Conservation (phyloP, 64 coral and sea anemone genomes). For the Stylophora pistillata region DNA sequence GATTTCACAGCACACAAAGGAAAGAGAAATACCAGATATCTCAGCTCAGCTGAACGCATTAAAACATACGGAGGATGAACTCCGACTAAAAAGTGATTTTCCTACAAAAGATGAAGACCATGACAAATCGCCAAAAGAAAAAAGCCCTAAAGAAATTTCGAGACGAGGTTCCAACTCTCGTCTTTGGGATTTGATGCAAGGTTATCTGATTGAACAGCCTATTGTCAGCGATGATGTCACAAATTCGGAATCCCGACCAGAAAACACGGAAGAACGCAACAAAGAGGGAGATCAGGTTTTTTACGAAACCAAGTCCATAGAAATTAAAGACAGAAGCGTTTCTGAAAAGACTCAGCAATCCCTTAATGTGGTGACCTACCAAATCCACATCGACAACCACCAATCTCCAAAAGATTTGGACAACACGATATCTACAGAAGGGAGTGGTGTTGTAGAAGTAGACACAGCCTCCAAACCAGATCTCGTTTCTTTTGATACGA, state of each 20-base stretch:
- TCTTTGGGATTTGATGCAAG: conserved; percentile 45
- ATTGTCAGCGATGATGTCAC: background rate
- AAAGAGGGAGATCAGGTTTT: background rate
- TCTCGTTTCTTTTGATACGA: too few relatives aligned
- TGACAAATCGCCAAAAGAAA: background rate
- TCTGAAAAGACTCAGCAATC: background rate
- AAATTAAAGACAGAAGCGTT: background rate
- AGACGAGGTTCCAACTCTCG: conserved; percentile 30
- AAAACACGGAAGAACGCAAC: background rate
- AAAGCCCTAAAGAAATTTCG: background rate
- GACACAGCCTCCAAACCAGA: too few relatives aligned
- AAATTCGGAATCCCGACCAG: background rate
- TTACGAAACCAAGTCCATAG: background rate
- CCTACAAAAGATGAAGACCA: background rate
- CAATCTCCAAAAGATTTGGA: background rate
- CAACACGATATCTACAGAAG: too few relatives aligned
- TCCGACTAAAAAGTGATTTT: background rate
- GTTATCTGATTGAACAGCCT: conserved; percentile 25
- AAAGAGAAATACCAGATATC: conserved; percentile 33
- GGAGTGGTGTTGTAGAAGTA: too few relatives aligned
- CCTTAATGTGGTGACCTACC: background rate
- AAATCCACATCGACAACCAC: background rate
- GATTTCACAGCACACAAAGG: background rate
- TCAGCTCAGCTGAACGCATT: background rate
- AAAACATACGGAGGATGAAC: background rate